A percentile compares a stretch with the other conserved stretches of the same genome.
These are phyloP conservation scores for Odobenus rosmarus DNA, from an alignment of 2,113 vertebrate species.

Conservation along the genomic window DNA sequence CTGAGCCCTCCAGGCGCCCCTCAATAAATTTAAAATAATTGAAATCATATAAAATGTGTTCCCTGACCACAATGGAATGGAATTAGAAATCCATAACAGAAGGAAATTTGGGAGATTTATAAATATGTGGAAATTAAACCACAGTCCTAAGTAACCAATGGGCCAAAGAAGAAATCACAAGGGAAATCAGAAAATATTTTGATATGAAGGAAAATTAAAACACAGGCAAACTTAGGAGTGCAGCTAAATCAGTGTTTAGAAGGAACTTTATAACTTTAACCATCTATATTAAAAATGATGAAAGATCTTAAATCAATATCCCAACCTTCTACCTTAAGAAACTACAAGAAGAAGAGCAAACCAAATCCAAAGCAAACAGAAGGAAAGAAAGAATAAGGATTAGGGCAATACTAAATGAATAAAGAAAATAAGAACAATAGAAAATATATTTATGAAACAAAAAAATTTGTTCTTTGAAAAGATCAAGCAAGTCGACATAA, in stretches of 20 bases:
- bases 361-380: not conserved
- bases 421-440: not conserved
- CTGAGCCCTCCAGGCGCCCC: not conserved
- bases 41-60: not conserved
- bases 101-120: not conserved
- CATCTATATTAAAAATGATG: not conserved
- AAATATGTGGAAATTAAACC: not conserved
- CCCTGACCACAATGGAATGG: not conserved
- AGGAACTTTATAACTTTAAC: slow-evolving; percentile 2
- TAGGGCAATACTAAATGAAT: not conserved
- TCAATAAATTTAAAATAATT: not conserved
- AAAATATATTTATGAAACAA: not conserved
- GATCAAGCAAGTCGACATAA: not conserved
- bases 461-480: not conserved
- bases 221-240: not conserved
- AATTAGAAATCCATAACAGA: slow-evolving; percentile 18
- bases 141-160: not conserved
- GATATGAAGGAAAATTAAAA: slow-evolving; percentile 42
- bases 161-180: not conserved
- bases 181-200: not conserved
- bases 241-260: not conserved
- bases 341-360: not conserved
- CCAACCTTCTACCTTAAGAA: not conserved
- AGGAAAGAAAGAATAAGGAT: not conserved
- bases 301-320: not conserved